These are phyloP conservation scores for Trinectes maculatus DNA, from an alignment of 2,113 vertebrate species.

Conservation along the genomic window DNA sequence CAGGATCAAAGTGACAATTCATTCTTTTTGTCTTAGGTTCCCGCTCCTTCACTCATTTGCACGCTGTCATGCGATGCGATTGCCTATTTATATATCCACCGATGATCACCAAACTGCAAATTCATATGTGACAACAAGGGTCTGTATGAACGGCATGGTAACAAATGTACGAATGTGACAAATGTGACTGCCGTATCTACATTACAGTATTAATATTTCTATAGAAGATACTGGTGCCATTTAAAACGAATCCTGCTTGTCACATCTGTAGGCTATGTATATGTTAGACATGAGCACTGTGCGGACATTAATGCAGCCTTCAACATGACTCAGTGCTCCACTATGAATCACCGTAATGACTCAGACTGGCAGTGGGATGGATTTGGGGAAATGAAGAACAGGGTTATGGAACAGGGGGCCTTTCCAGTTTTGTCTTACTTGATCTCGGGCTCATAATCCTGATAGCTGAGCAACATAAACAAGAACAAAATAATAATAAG, in stretches of 20 bases:
- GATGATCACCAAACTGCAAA: background rate
- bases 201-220: constrained; percentile 16
- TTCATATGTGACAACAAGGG: constrained; percentile 3
- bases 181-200: background rate
- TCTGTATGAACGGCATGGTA: background rate
- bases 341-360: constrained; percentile 67
- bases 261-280: constrained; percentile 48
- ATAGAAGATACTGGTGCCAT: constrained; percentile 42
- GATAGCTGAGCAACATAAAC: constrained; percentile 90
- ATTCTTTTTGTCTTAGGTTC: background rate
- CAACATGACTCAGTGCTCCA: constrained; percentile 49
- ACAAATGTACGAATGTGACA: background rate
- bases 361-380: constrained; percentile 47
- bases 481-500: constrained; percentile 82
- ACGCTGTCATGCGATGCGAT: background rate
- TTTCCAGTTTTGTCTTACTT: constrained; percentile 94
- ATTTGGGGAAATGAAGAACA: constrained; percentile 75
- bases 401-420: constrained; percentile 57
- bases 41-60: constrained; percentile 2
- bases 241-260: constrained; percentile 59
- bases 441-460: constrained; percentile 96
- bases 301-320: constrained; percentile 55
- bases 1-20: constrained; percentile 65
- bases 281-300: constrained; percentile 51
- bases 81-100: constrained; percentile 7